These are phyloP conservation scores for Craniophora ligustri DNA, from an alignment of 2,888 invertebrate species.

Conservation along the genomic window DNA sequence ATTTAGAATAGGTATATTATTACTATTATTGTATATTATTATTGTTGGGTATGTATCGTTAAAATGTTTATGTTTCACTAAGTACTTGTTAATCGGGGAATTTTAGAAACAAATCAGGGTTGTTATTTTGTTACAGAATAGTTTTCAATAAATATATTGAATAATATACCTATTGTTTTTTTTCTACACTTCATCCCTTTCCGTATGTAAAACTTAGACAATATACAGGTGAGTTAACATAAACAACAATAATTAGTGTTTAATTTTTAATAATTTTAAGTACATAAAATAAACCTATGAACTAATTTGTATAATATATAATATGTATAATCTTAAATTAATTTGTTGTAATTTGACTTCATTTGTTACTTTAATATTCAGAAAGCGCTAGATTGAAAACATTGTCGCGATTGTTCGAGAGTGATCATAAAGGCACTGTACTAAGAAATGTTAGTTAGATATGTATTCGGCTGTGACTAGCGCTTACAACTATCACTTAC, in stretches of 20 bases:
- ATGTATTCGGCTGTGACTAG: constrained; percentile 82
- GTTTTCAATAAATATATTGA: constrained; percentile 27
- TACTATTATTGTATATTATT: background rate
- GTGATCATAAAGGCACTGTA: constrained; percentile 80
- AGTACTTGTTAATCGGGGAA: background rate
- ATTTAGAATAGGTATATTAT: too few species aligned
- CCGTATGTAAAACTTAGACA: too few species aligned
- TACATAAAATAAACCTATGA: constrained; percentile 88
- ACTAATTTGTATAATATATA: constrained; percentile 89
- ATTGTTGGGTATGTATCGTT: background rate
- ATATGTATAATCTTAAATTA: constrained; percentile 88
- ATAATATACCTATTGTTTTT: too few species aligned
- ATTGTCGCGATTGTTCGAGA: constrained; percentile 79
- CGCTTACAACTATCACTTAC: constrained; percentile 85
- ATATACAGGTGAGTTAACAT: constrained; percentile 31
- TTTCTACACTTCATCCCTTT: too few species aligned
- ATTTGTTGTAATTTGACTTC: constrained; percentile 88
- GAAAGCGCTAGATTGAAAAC: constrained; percentile 83
- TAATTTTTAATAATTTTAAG: constrained; percentile 88
- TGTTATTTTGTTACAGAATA: constrained; percentile 13
- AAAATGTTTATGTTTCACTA: background rate
- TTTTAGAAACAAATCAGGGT: background rate
- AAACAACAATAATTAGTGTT: constrained; percentile 72
- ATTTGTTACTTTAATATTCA: constrained; percentile 83
- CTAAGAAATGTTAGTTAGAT: constrained; percentile 67